phyloP scores from a whole-genome alignment of 2,888 invertebrate genomes.

The Tanytarsus gracilentus region DNA sequence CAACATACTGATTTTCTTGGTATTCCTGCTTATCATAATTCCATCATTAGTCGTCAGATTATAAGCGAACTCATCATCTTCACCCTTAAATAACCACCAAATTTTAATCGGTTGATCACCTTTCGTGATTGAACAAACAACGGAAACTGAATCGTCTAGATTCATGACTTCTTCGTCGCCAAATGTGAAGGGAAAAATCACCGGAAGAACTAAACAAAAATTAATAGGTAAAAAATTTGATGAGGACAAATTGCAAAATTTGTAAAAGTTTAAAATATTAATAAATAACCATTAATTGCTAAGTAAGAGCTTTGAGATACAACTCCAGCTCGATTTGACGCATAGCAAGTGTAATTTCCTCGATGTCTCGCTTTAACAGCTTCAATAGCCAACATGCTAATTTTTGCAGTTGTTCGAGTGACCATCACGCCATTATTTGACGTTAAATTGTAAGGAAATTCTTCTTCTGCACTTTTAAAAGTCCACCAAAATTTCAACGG shows the following conservation, averaged over 20 bases:
- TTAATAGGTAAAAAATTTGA: conserved; percentile 31
- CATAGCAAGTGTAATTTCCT: conserved; percentile 53
- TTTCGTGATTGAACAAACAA: conserved; percentile 51
- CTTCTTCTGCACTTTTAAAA: conserved; percentile 42
- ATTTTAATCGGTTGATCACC: conserved; percentile 60
- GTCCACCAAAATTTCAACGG: conserved; percentile 61
- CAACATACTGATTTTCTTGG: conserved; percentile 54
- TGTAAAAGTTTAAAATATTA: conserved; percentile 30
- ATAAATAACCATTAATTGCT: conserved; percentile 48
- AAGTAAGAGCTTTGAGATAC: conserved; percentile 47
- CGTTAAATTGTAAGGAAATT: conserved; percentile 36
- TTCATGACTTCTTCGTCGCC: conserved; percentile 57
- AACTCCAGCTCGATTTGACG: conserved; percentile 49
- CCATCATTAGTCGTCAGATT: conserved; percentile 45
- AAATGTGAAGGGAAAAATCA: conserved; percentile 61
- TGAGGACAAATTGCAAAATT: conserved; percentile 14
- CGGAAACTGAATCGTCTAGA: conserved; percentile 48
- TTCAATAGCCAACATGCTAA: conserved; percentile 53
- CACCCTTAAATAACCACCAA: conserved; percentile 50
- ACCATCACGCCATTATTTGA: conserved; percentile 47
- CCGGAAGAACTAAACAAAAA: conserved; percentile 48
- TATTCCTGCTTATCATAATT: conserved; percentile 48
- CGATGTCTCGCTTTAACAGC: conserved; percentile 51
- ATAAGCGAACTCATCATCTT: background rate
- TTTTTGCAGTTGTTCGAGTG: conserved; percentile 50